A percentile compares a stretch with the other conserved stretches of the same genome.
Evolutionary conservation across 1,140 invertebrate species (phyloP).

Genomic region (Drosophila persimilis): DNA sequence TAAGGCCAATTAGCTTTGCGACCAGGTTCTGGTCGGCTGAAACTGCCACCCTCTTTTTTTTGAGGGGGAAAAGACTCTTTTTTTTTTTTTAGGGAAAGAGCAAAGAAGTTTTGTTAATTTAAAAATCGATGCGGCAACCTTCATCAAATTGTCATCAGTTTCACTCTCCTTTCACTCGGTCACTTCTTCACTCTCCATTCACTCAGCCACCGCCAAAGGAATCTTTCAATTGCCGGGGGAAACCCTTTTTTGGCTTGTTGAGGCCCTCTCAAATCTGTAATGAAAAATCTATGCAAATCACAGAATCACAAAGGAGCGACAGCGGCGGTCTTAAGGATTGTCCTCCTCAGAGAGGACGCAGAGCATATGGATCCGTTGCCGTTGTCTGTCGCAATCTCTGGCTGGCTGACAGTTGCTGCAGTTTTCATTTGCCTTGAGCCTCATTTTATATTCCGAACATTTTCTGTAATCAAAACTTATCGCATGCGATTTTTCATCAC

Average conservation of each 20-base stretch:
- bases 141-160: conserved; percentile 75
- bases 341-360: too few species aligned
- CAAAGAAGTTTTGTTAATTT: conserved; percentile 52
- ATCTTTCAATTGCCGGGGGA: conserved; percentile 26
- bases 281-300: conserved; percentile 78
- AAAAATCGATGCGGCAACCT: conserved; percentile 71
- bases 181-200: conserved; percentile 15
- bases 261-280: conserved; percentile 60
- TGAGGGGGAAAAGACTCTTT: too few species aligned
- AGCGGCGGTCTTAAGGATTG: not conserved
- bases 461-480: conserved; percentile 68
- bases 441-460: conserved; percentile 68
- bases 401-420: conserved; percentile 59
- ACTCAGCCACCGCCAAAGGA: not conserved
- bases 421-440: conserved; percentile 28
- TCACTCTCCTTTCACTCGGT: conserved; percentile 35
- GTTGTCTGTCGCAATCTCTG: conserved; percentile 7
- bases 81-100: not conserved
- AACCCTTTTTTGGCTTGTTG: conserved; percentile 43
- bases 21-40: conserved; percentile 10
- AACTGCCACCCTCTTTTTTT: not conserved
- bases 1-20: conserved; percentile 68
- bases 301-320: conserved; percentile 31
- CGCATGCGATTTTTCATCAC: conserved; percentile 53
- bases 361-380: conserved; percentile 36